Percentiles rank a stretch among this genome's conserved stretches.
Conservation (phyloP, 2,113 vertebrate genomes). For the Platanista minor region DNA sequence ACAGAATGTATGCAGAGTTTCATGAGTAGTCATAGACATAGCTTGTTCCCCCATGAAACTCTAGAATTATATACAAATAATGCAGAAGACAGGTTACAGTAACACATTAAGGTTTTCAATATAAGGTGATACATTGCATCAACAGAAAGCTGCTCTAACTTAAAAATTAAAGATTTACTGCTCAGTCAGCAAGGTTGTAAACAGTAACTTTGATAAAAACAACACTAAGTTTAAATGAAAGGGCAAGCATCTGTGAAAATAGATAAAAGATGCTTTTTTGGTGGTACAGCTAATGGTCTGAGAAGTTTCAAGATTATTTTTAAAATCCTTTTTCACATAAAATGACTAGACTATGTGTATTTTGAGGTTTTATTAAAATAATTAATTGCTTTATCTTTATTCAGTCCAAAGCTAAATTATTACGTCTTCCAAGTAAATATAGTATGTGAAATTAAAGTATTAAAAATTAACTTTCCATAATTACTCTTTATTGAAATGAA, state of each 20-base stretch:
- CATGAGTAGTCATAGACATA: background rate
- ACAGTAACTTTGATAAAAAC: background rate
- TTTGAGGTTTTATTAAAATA: slow-evolving; percentile 42
- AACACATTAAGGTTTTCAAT: background rate
- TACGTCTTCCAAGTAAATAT: slow-evolving; percentile 52
- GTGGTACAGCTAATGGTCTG: background rate
- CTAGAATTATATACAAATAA: background rate
- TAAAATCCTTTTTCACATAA: background rate
- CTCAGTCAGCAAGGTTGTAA: background rate
- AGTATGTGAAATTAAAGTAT: slow-evolving; percentile 62
- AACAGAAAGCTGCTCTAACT: background rate
- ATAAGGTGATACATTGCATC: background rate
- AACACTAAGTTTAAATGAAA: background rate
- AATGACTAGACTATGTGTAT: background rate
- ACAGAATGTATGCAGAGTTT: background rate
- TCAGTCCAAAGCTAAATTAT: slow-evolving; percentile 27
- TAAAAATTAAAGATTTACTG: background rate
- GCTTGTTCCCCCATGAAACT: background rate
- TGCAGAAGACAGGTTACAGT: background rate
- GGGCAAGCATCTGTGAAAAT: background rate
- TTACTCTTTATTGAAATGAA: slow-evolving; percentile 57
- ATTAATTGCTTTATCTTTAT: slow-evolving; percentile 39
- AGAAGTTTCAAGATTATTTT: slow-evolving; percentile 17
- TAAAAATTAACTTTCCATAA: slow-evolving; percentile 70
- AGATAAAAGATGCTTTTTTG: background rate